Percentiles rank a stretch among this genome's conserved stretches.
Conservation (phyloP, 2,113 vertebrate genomes). For the Murina feae region DNA sequence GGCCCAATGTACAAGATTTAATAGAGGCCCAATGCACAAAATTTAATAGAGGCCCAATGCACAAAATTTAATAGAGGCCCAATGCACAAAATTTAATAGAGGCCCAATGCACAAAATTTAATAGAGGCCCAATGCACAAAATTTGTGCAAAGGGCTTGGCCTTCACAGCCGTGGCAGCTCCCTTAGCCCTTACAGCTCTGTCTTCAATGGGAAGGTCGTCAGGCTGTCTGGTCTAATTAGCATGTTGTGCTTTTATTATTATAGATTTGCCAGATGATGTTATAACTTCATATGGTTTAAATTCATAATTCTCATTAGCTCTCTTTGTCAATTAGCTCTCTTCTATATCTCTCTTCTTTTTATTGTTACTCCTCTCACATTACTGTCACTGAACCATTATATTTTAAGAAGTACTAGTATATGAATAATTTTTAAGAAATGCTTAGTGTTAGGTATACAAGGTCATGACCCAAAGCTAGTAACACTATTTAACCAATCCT, state of each 20-base stretch:
- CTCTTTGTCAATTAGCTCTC: neutral
- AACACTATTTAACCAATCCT: neutral
- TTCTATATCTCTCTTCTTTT: neutral
- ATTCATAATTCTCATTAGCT: neutral
- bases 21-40: too few species aligned
- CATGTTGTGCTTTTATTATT: too few species aligned
- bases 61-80: too few species aligned
- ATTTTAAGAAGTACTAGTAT: neutral
- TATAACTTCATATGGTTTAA: neutral
- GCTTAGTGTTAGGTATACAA: neutral
- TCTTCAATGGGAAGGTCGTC: too few species aligned
- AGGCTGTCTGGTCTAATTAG: too few species aligned
- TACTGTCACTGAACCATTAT: neutral
- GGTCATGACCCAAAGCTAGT: neutral
- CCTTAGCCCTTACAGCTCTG: too few species aligned
- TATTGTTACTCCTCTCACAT: neutral
- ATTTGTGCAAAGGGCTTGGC: too few species aligned
- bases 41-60: too few species aligned
- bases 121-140: too few species aligned
- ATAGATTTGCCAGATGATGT: neutral
- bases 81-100: too few species aligned
- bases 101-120: too few species aligned
- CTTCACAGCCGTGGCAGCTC: rapidly evolving
- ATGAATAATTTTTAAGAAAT: neutral
- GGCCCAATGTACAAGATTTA: too few species aligned